These are phyloP conservation scores for Coranthus polyacanthus DNA, from an alignment of 2,797 vertebrate species.

Conservation along the genomic window DNA sequence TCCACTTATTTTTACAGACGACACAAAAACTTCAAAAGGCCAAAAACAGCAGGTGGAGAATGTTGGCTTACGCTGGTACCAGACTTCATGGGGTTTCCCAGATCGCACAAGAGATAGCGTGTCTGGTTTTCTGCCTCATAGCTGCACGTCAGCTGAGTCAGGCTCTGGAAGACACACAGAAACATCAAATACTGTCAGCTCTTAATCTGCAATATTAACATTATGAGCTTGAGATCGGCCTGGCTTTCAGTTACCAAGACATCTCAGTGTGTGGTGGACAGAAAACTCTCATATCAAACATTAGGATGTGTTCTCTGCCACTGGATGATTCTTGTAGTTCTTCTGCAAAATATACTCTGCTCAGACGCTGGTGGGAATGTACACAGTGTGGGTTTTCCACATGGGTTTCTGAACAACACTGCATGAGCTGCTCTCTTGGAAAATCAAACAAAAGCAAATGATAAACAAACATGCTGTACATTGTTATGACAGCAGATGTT, in stretches of 20 bases:
- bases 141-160: constrained; percentile 90
- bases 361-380: no score
- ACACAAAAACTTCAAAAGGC: constrained; percentile 16
- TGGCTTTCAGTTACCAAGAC: no score
- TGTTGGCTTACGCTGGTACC: constrained; percentile 87
- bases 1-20: no score
- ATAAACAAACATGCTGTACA: background rate
- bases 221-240: no score
- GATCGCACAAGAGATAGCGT: constrained; percentile 90
- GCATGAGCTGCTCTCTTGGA: background rate
- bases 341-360: no score
- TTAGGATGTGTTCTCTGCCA: no score
- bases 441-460: constrained; percentile 13
- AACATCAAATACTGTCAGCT: constrained; percentile 7
- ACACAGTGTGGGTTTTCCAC: no score
- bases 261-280: background rate
- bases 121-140: constrained; percentile 90
- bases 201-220: no score
- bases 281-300: background rate
- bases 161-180: constrained; percentile 82
- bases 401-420: no score
- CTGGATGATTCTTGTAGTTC: no score
- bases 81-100: constrained; percentile 96
- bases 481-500: constrained; percentile 1
- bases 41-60: constrained; percentile 31